Evolutionary conservation across 2,797 vertebrate species (phyloP).

Genomic region (Lagocephalus sceleratus): DNA sequence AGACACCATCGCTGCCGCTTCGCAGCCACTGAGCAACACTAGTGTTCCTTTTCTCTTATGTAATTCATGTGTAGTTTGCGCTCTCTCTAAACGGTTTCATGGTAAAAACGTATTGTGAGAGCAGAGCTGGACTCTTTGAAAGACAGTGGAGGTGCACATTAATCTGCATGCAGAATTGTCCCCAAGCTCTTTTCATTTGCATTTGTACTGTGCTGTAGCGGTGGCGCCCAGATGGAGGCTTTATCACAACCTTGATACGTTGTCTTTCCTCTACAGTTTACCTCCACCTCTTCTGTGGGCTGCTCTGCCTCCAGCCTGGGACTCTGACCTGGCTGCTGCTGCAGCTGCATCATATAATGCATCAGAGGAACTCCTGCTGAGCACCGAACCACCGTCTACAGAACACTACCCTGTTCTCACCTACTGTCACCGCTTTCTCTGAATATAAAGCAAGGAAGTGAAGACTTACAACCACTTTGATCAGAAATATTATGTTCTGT

Average conservation of each 20-base stretch:
- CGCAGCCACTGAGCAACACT: conserved; percentile 10
- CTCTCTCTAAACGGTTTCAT: background rate
- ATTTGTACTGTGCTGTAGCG: conserved; percentile 18
- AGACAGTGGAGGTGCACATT: conserved; percentile 13
- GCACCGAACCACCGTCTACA: conserved; percentile 18
- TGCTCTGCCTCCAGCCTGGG: conserved; percentile 19
- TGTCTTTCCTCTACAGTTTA: conserved; percentile 11
- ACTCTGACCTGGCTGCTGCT: conserved; percentile 30
- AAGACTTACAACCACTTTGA: background rate
- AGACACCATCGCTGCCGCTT: conserved; percentile 28
- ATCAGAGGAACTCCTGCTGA: conserved; percentile 28
- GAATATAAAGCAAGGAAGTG: background rate
- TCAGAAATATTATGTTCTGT: background rate
- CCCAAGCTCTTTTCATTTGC: conserved; percentile 26
- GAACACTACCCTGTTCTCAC: background rate
- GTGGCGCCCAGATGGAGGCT: conserved; percentile 20
- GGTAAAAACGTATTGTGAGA: background rate
- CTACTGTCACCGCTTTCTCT: background rate
- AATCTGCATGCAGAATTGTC: conserved; percentile 30
- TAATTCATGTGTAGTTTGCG: background rate
- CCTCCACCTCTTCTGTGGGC: conserved; percentile 12
- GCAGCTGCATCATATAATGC: conserved; percentile 12
- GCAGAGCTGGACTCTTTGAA: conserved; percentile 9
- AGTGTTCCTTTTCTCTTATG: background rate
- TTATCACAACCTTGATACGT: conserved; percentile 4